These are phyloP conservation scores for Microplitis manilae DNA, from an alignment of 2,888 invertebrate species.

Conservation along the genomic window DNA sequence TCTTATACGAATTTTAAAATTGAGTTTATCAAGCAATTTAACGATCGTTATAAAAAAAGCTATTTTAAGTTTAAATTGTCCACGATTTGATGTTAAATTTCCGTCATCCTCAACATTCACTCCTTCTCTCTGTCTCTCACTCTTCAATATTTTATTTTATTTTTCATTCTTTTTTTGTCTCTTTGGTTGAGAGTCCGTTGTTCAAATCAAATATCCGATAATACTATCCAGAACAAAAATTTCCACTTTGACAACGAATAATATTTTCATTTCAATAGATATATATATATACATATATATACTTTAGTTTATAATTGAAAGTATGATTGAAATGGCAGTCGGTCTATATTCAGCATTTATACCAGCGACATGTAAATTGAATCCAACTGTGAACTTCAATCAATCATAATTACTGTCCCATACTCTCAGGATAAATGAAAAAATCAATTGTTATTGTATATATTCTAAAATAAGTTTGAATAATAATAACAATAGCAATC, in stretches of 20 bases:
- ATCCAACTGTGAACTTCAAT: constrained; percentile 11
- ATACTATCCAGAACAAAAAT: constrained; percentile 18
- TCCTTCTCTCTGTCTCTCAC: background rate
- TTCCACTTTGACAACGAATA: constrained; percentile 19
- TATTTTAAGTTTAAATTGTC: constrained; percentile 2
- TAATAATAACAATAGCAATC: background rate
- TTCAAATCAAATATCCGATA: constrained; percentile 25
- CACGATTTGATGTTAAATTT: constrained; percentile 15
- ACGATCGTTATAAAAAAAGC: background rate
- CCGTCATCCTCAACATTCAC: background rate
- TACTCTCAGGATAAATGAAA: background rate
- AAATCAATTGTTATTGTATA: background rate
- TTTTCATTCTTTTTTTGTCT: background rate
- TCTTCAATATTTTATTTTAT: background rate
- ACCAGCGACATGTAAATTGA: constrained; percentile 9
- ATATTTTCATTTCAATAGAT: background rate
- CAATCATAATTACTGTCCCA: constrained; percentile 19
- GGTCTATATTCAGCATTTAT: constrained; percentile 14
- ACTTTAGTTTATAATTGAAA: constrained; percentile 7
- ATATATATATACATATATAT: background rate
- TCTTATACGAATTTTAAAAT: background rate
- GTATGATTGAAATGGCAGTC: constrained; percentile 13
- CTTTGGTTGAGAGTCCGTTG: background rate
- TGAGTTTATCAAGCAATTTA: background rate
- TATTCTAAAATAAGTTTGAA: background rate